These are phyloP conservation scores for Myocastor coypus DNA, from an alignment of 2,113 vertebrate genomes.

Conservation along the genomic window DNA sequence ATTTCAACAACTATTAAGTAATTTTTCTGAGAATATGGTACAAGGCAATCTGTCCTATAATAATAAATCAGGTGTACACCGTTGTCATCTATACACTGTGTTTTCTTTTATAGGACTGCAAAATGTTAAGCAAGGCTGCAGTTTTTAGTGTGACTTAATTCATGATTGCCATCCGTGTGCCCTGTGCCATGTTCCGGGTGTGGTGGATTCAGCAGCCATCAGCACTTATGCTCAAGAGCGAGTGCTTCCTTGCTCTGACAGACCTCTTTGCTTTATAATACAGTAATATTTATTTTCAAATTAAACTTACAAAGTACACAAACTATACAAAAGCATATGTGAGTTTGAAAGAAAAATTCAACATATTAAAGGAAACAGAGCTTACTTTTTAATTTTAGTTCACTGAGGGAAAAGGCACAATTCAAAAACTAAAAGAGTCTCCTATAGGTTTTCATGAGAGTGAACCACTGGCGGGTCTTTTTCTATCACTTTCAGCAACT, in stretches of 20 bases:
- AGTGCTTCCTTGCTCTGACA: background rate
- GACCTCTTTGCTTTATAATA: background rate
- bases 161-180: background rate
- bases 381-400: background rate
- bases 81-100: background rate
- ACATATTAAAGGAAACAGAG: background rate
- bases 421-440: background rate
- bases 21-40: background rate
- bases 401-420: background rate
- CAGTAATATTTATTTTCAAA: background rate
- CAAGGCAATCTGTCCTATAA: background rate
- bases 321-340: background rate
- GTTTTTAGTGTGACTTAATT: background rate
- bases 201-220: background rate
- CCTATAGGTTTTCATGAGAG: background rate
- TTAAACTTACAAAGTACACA: background rate
- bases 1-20: background rate
- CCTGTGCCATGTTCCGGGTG: background rate
- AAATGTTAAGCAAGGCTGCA: background rate
- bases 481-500: background rate
- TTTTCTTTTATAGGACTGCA: conserved; percentile 19
- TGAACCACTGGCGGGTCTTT: background rate
- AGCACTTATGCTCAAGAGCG: background rate
- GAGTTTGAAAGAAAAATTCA: background rate
- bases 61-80: background rate